Evolutionary conservation across 2,797 vertebrate species (phyloP), one percentile per base, ranked within the genome.

Genomic region (Dendrocincla fuliginosa): DNA sequence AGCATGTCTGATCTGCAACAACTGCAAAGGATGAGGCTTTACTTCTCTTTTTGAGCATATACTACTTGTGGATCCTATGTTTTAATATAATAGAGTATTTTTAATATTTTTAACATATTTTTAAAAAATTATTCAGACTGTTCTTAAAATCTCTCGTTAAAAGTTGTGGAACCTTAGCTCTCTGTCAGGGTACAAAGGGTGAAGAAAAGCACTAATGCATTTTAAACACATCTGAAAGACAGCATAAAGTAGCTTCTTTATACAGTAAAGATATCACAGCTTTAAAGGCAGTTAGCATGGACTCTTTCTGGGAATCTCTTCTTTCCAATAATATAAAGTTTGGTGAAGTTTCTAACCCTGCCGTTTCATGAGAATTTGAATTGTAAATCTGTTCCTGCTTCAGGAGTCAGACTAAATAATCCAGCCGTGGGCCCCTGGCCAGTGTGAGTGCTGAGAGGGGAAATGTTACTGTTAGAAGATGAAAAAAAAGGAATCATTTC

Each of bases 391-490:
- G 59, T 88, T 93, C 68, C 55, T 91, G 77, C 91, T 89, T 90
- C 67, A 52, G 83, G 89, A 96, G 83, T 95, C 84, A 84, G 83
- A 89, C 91, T 93, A 93, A 96, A 95, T 96, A 96, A 89, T 84
- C 79, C 85, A 68, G 30, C 47, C 11, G 0, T 7, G 73, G 91
- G 82, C 89, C 79, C 44, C 47, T 0, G 2, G 89, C 87, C 94
- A 95, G 85, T 68, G 67, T 30, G 89, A 82, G 35, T 19, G 50
- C 56, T 91, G 80, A 70, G 80, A 93, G 83, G 77, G 67, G 70
- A 92, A 95, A 94, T 59, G 74, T 81, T 91, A 50, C 91, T 84
- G 64, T 67, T 80, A 71, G 44, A 91, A 79, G 73, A 82, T 42
- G 22, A 55, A 41, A 33, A 35, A 61, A 71, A 42, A 19, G 11